A percentile compares a stretch with the other conserved stretches of the same genome.
Evolutionary conservation across 2,888 invertebrate genomes (phyloP).

Genomic region (Pyrochroa serraticornis): DNA sequence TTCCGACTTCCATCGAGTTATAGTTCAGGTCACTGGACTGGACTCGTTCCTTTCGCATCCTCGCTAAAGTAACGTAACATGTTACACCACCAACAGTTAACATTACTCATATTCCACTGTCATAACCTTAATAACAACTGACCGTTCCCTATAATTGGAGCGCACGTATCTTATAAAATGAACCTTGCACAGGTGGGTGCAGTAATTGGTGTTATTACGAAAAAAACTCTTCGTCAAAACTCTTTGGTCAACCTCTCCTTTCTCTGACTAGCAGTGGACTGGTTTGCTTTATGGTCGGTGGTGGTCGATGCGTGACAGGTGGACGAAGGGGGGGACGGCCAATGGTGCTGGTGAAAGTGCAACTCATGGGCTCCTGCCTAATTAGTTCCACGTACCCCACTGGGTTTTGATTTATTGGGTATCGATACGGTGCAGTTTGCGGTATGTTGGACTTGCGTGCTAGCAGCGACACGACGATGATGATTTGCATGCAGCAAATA

Average conservation of each 20-base stretch:
- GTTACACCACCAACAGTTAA: too few species aligned
- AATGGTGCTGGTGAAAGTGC: slow-evolving; percentile 41
- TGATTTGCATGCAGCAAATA: too few species aligned
- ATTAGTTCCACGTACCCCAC: slow-evolving; percentile 31
- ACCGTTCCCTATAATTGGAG: too few species aligned
- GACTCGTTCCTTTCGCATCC: too few species aligned
- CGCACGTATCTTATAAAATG: too few species aligned
- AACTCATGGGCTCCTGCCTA: slow-evolving; percentile 28
- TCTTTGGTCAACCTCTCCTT: slow-evolving; percentile 8
- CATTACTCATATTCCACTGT: too few species aligned
- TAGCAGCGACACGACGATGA: too few species aligned
- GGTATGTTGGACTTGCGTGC: background rate
- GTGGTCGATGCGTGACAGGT: slow-evolving; percentile 20
- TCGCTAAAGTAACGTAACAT: too few species aligned
- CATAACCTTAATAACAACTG: too few species aligned
- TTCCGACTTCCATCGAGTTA: too few species aligned
- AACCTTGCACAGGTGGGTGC: too few species aligned
- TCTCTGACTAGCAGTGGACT: slow-evolving; percentile 15
- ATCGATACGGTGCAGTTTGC: slow-evolving; percentile 4
- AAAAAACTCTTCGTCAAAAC: slow-evolving; percentile 17
- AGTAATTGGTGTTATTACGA: slow-evolving; percentile 7
- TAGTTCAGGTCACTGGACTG: too few species aligned
- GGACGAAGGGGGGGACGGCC: slow-evolving; percentile 34
- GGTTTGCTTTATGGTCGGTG: slow-evolving; percentile 11
- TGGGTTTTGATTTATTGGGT: slow-evolving; percentile 24